Percentiles rank a stretch among this genome's conserved stretches.
Conservation (phyloP, 2,113 vertebrate genomes). For the Pongo pygmaeus region DNA sequence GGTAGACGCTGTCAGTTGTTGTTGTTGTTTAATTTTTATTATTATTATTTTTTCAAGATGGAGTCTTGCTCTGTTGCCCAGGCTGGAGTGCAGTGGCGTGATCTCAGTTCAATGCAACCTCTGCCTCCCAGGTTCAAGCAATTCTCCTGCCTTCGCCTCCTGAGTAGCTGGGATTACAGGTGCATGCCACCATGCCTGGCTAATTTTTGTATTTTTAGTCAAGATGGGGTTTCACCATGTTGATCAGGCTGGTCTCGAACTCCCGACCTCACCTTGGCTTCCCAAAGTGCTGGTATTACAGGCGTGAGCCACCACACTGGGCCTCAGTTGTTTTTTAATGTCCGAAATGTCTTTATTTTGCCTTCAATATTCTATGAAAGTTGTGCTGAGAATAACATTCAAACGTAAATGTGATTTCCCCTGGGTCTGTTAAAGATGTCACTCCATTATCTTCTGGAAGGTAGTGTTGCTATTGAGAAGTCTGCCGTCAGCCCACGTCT, state of each 20-base stretch:
- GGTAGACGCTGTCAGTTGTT: background rate
- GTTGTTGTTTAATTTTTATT: background rate
- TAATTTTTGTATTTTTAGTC: background rate
- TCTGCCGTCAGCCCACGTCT: too few species aligned
- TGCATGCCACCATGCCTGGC: fast-evolving
- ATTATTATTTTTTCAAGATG: background rate
- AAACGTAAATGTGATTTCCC: too few species aligned
- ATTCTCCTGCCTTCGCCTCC: background rate
- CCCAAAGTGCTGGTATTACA: background rate
- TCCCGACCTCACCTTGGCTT: background rate
- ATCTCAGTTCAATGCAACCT: background rate
- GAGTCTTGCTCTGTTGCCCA: background rate
- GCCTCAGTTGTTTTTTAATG: background rate
- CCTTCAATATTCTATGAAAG: background rate
- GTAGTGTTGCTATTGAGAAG: background rate
- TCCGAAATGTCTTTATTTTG: background rate
- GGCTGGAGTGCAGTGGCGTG: background rate
- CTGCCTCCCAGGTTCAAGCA: background rate
- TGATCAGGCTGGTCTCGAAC: background rate
- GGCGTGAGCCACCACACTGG: fast-evolving
- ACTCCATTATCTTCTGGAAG: background rate
- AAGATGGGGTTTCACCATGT: background rate
- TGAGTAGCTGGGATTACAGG: background rate
- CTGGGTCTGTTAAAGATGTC: background rate
- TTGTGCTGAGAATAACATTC: background rate